phyloP scores from a whole-genome alignment of 1,140 invertebrate species.

The Psix sp. region DNA sequence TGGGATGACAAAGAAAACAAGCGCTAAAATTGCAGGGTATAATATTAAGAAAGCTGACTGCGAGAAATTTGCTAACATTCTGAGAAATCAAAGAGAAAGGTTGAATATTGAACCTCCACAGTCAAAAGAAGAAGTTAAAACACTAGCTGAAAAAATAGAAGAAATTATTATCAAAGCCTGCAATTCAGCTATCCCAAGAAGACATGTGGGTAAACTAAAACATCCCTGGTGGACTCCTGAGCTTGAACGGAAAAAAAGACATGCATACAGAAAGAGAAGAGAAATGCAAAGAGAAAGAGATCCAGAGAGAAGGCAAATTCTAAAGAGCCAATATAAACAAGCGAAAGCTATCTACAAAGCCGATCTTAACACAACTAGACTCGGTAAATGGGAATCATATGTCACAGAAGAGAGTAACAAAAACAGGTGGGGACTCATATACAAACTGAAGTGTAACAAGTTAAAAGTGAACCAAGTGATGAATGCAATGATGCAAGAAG shows the following conservation, averaged over 20 bases:
- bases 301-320: neutral
- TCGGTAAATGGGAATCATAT: constrained; percentile 31
- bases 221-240: constrained; percentile 42
- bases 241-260: constrained; percentile 18
- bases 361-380: neutral
- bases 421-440: constrained; percentile 25
- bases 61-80: constrained; percentile 11
- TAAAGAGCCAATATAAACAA: neutral
- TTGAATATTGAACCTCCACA: neutral
- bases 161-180: constrained; percentile 1
- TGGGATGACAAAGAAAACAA: neutral
- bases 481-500: neutral
- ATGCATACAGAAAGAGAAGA: constrained; percentile 7
- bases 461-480: neutral
- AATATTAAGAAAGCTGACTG: constrained; percentile 34
- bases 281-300: constrained; percentile 9
- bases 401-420: constrained; percentile 37
- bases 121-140: neutral
- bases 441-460: constrained; percentile 25
- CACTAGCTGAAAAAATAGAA: neutral
- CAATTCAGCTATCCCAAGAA: constrained; percentile 6
- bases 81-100: neutral
- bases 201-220: neutral
- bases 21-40: neutral
- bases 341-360: neutral